Evolutionary conservation across 64 coral and sea anemone species (phyloP).

Genomic region (Acropora tenuis): DNA sequence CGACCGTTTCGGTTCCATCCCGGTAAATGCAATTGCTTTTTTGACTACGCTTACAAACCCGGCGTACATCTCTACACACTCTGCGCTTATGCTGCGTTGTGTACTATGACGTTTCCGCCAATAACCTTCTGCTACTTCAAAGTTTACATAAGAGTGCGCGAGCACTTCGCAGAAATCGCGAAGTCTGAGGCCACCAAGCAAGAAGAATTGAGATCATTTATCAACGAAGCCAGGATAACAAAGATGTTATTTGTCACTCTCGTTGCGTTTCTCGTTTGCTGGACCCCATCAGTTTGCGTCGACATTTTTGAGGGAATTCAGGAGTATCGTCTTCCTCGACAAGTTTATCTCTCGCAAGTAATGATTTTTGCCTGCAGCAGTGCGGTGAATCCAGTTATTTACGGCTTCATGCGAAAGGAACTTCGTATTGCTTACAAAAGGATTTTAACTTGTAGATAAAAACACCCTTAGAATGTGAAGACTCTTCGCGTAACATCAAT

Average conservation of each 20-base stretch:
- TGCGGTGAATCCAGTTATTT: constrained; percentile 18
- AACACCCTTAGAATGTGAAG: too few species aligned
- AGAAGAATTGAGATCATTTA: background rate
- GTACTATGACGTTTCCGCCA: background rate
- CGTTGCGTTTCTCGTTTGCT: constrained; percentile 10
- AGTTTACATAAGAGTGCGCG: constrained; percentile 13
- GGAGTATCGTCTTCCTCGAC: constrained; percentile 8
- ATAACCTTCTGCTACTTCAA: constrained; percentile 28
- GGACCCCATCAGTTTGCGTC: background rate
- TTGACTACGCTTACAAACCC: background rate
- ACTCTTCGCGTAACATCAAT: too few species aligned
- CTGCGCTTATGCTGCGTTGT: background rate
- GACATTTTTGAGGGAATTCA: constrained; percentile 15
- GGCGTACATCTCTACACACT: background rate
- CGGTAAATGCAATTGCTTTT: constrained; percentile 26
- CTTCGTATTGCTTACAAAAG: constrained; percentile 13
- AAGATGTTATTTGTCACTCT: constrained; percentile 24
- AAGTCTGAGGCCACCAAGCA: background rate
- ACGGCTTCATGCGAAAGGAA: constrained; percentile 25
- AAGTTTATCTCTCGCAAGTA: constrained; percentile 22
- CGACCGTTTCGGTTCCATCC: constrained; percentile 38
- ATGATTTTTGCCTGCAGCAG: background rate
- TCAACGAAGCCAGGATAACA: constrained; percentile 13
- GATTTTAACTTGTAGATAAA: constrained; percentile 5
- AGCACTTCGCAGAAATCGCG: constrained; percentile 25